Evolutionary conservation across 2,113 vertebrate genomes (phyloP).

Genomic region (Catharus fuscescens): DNA sequence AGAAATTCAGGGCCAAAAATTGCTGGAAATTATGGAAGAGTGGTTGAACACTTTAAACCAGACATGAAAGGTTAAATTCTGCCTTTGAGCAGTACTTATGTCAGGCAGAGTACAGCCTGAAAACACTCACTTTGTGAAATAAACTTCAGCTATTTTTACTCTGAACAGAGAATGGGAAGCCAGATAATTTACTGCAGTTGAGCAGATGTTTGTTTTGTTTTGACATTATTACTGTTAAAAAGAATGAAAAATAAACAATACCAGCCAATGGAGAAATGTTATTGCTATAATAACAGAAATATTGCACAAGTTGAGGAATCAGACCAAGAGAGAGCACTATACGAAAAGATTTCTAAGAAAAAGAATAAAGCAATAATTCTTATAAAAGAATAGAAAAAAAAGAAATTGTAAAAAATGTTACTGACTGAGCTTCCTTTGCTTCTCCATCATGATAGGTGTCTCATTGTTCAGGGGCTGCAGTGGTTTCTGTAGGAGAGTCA

Average conservation of each 20-base stretch:
- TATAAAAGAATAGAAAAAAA: not conserved
- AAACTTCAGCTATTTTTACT: constrained; percentile 39
- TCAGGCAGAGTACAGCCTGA: not conserved
- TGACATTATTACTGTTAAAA: not conserved
- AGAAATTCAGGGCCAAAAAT: not conserved
- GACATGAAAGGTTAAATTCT: not conserved
- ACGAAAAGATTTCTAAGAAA: not conserved
- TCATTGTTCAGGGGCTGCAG: rapidly evolving
- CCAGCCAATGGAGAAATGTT: not conserved
- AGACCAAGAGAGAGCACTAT: not conserved
- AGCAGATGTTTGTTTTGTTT: constrained; percentile 25
- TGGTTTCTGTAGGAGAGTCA: not conserved
- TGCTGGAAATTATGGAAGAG: not conserved
- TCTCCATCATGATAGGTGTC: rapidly evolving
- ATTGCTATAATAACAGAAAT: not conserved
- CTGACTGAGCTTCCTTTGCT: not conserved
- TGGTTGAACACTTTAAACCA: not conserved
- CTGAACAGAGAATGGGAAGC: not conserved
- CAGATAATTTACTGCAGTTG: constrained; percentile 10
- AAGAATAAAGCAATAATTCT: not conserved
- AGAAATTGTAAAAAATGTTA: not conserved
- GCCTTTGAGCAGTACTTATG: not conserved
- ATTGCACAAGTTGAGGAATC: not conserved
- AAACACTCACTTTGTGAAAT: constrained; percentile 11
- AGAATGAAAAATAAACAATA: not conserved